phyloP scores from a whole-genome alignment of 2,113 vertebrate genomes.

The Notothenia coriiceps region DNA sequence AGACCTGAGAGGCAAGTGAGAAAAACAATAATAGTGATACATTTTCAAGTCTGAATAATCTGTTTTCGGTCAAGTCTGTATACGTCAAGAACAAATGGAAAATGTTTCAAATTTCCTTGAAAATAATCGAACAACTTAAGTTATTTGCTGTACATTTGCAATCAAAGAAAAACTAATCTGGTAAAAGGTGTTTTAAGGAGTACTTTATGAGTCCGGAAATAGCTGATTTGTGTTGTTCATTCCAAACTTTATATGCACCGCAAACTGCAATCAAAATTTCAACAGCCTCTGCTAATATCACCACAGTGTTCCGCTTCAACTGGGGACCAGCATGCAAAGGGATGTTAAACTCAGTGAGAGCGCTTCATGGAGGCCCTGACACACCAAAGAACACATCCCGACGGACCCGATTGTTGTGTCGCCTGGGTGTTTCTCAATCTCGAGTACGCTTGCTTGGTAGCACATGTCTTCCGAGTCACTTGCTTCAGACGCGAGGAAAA shows the following conservation, averaged over 20 bases:
- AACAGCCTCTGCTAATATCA: conserved; percentile 54
- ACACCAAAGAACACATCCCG: too few species aligned
- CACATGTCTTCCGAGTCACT: too few species aligned
- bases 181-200: conserved; percentile 36
- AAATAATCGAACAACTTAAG: background rate
- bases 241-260: conserved; percentile 66
- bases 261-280: conserved; percentile 70
- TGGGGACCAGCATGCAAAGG: conserved; percentile 45
- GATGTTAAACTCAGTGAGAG: conserved; percentile 24
- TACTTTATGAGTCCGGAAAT: conserved; percentile 46
- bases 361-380: conserved; percentile 12
- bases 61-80: too few species aligned
- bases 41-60: too few species aligned
- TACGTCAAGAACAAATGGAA: too few species aligned
- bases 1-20: background rate
- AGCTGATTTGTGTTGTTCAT: conserved; percentile 70
- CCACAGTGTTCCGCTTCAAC: conserved; percentile 58
- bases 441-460: too few species aligned
- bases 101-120: too few species aligned
- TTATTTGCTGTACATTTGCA: conserved; percentile 6
- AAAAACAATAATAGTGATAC: too few species aligned
- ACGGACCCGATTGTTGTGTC: too few species aligned
- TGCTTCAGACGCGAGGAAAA: too few species aligned
- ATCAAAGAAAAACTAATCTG: conserved; percentile 15
- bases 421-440: too few species aligned